Evolutionary conservation across 1,140 invertebrate genomes (phyloP).

Genomic region (Fopius arisanus): DNA sequence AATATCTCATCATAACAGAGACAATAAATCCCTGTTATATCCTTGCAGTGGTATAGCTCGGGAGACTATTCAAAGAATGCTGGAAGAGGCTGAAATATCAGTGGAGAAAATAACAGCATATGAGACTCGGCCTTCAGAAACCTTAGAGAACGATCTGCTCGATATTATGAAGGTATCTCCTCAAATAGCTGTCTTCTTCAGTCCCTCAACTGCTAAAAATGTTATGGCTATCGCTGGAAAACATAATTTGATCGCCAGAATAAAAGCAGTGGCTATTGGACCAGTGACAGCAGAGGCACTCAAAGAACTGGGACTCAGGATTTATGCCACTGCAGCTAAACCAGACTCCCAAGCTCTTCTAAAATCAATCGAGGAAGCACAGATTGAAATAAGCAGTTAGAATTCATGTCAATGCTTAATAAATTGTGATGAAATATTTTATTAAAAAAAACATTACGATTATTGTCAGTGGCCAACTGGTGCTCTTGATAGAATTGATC

Average conservation of each 20-base stretch:
- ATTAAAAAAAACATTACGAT: slow-evolving; percentile 3
- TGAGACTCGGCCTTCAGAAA: slow-evolving; percentile 48
- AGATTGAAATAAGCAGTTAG: slow-evolving; percentile 6
- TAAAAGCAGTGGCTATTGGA: slow-evolving; percentile 60
- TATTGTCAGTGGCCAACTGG: neutral
- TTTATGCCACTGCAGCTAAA: slow-evolving; percentile 49
- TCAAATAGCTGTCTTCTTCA: slow-evolving; percentile 57
- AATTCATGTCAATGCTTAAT: slow-evolving; percentile 8
- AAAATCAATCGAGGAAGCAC: slow-evolving; percentile 38
- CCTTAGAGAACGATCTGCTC: slow-evolving; percentile 37
- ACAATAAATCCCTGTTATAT: slow-evolving; percentile 49
- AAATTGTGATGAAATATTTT: slow-evolving; percentile 32
- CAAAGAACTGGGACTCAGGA: slow-evolving; percentile 37
- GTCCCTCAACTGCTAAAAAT: slow-evolving; percentile 55
- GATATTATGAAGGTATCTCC: slow-evolving; percentile 13
- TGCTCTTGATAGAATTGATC: neutral
- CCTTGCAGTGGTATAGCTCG: slow-evolving; percentile 58
- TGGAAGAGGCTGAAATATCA: slow-evolving; percentile 41
- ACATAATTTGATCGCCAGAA: slow-evolving; percentile 32
- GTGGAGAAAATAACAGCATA: slow-evolving; percentile 54
- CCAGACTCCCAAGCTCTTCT: slow-evolving; percentile 54
- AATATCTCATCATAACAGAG: slow-evolving; percentile 29
- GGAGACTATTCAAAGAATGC: slow-evolving; percentile 51
- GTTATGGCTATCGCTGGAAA: slow-evolving; percentile 34
- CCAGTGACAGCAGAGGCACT: slow-evolving; percentile 54